A percentile compares a stretch with the other conserved stretches of the same genome.
phyloP scores from a whole-genome alignment of 2,888 invertebrate genomes.

The Drosophila multiciliata region DNA sequence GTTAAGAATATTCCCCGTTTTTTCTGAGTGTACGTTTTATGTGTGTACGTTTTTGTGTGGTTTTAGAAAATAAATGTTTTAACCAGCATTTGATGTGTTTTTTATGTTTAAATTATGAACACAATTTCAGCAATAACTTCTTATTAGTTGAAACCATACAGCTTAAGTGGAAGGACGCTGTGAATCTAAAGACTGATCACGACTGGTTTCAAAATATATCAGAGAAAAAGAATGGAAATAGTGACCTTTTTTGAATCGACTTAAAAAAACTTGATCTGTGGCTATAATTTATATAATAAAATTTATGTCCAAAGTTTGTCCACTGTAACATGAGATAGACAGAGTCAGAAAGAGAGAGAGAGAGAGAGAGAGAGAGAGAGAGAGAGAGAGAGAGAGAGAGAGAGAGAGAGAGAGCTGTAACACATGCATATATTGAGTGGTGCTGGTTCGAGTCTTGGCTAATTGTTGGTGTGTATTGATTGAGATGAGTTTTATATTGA shows the following conservation, averaged over 20 bases:
- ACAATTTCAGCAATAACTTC: background rate
- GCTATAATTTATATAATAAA: background rate
- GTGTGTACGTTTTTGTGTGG: background rate
- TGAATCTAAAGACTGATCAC: background rate
- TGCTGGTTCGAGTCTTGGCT: background rate
- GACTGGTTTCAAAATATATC: background rate
- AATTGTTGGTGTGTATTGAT: background rate
- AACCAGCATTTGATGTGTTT: background rate
- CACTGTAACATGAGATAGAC: background rate
- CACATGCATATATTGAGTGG: background rate
- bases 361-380: background rate
- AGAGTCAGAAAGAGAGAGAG: too few species aligned
- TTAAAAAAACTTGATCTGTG: background rate
- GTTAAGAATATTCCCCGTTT: background rate
- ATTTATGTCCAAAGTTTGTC: background rate
- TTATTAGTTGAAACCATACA: too few species aligned
- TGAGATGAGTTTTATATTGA: constrained; percentile 2
- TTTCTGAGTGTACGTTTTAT: background rate
- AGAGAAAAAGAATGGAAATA: background rate
- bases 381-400: too few species aligned
- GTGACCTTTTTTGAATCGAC: background rate
- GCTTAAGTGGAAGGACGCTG: too few species aligned
- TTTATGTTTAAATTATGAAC: background rate
- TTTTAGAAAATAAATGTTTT: constrained; percentile 1
- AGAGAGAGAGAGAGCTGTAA: background rate